Evolutionary conservation across 2,797 vertebrate genomes (phyloP).

Genomic region (Sebastes kiyomatsui): DNA sequence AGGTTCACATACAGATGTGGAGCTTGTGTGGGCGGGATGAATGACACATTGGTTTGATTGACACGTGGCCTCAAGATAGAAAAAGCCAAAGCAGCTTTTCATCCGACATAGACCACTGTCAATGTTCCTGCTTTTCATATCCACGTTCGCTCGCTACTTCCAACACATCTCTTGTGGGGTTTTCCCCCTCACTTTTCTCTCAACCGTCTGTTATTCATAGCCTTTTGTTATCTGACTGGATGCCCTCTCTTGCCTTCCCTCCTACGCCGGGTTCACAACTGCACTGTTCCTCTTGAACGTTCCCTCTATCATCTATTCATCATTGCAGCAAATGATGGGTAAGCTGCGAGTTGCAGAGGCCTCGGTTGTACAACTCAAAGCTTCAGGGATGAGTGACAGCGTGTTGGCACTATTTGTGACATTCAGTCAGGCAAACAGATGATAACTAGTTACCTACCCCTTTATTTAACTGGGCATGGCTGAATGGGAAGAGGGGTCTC

Average conservation of each 20-base stretch:
- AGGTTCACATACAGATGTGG: background rate
- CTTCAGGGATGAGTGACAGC: conserved; percentile 35
- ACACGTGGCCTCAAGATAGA: conserved; percentile 46
- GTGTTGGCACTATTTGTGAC: conserved; percentile 39
- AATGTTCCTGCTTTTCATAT: conserved; percentile 20
- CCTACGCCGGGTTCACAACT: conserved; percentile 38
- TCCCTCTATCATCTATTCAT: conserved; percentile 41
- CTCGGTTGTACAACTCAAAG: conserved; percentile 32
- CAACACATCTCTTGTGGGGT: conserved; percentile 6
- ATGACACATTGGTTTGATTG: conserved; percentile 43
- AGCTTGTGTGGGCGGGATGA: conserved; percentile 31
- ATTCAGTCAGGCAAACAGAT: conserved; percentile 42
- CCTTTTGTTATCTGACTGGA: conserved; percentile 47
- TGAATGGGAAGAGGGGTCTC: conserved; percentile 35
- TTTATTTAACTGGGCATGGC: conserved; percentile 54
- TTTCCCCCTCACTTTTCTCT: conserved; percentile 9
- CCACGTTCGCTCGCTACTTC: background rate
- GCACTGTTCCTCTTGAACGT: conserved; percentile 20
- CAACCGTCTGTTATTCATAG: conserved; percentile 30
- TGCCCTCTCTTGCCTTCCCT: conserved; percentile 26
- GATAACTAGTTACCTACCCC: conserved; percentile 50
- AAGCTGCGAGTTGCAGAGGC: conserved; percentile 6
- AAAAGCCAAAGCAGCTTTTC: conserved; percentile 24
- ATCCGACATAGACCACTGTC: conserved; percentile 27
- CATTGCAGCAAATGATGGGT: conserved; percentile 27